A percentile compares a stretch with the other conserved stretches of the same genome.
phyloP scores from a whole-genome alignment of 1,140 invertebrate genomes.

The Forficula auricularia region DNA sequence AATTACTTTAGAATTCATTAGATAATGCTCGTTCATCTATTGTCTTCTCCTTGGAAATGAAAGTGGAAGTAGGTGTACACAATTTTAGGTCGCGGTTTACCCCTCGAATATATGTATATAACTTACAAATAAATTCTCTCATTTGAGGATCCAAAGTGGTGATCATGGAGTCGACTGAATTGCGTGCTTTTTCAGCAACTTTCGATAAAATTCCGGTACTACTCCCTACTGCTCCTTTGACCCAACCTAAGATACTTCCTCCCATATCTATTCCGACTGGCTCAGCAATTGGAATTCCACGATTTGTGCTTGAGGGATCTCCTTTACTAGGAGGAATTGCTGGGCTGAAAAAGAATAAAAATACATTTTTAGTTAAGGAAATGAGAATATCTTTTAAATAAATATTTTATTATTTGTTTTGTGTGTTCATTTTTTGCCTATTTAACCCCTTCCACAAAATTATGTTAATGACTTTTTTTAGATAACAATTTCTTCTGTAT shows the following conservation, averaged over 20 bases:
- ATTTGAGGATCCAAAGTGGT: constrained; percentile 79
- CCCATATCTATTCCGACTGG: constrained; percentile 22
- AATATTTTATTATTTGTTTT: no score
- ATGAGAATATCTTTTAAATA: neutral
- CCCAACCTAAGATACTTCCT: constrained; percentile 33
- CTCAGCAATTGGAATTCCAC: neutral
- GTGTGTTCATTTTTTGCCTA: no score
- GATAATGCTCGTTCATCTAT: no score
- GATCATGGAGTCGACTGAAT: constrained; percentile 67
- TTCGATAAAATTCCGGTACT: constrained; percentile 35
- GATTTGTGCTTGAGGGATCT: constrained; percentile 6
- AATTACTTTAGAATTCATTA: no score
- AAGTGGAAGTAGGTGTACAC: no score
- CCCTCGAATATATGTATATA: no score
- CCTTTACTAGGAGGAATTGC: constrained; percentile 37
- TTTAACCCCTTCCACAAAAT: no score
- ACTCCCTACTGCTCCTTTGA: constrained; percentile 35
- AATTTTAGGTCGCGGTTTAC: no score
- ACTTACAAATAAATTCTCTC: constrained; percentile 70
- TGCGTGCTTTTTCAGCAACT: constrained; percentile 65
- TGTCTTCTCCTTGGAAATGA: no score
- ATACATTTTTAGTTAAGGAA: constrained; percentile 1
- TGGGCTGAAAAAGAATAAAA: constrained; percentile 25
- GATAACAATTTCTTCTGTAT: no score
- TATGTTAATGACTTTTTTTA: no score